Conservation (phyloP, 2,113 vertebrate species). For the Otus sunia region DNA sequence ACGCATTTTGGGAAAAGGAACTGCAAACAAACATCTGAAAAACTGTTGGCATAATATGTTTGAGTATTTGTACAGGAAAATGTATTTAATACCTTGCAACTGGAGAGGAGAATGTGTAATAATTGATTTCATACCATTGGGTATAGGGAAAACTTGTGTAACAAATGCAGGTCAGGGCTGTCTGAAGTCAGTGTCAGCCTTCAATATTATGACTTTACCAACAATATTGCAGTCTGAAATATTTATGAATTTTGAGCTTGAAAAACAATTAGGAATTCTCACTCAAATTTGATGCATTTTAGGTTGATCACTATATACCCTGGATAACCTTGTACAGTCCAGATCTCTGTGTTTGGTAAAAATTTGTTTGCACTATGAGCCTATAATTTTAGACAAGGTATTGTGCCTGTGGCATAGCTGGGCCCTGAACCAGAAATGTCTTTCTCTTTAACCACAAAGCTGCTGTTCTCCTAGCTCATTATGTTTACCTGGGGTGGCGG, state of each 20-base stretch:
- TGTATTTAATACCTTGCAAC: background rate
- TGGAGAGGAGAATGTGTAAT: background rate
- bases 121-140: background rate
- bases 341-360: background rate
- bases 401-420: background rate
- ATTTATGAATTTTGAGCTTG: background rate
- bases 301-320: background rate
- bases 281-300: background rate
- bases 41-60: background rate
- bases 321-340: background rate
- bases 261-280: background rate
- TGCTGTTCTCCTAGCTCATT: background rate
- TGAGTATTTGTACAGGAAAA: background rate
- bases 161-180: background rate
- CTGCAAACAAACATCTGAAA: background rate
- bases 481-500: background rate
- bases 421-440: background rate
- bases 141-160: background rate
- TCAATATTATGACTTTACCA: background rate
- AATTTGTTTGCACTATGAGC: background rate
- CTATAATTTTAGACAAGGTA: background rate
- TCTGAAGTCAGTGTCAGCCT: background rate
- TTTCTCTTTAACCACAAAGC: background rate
- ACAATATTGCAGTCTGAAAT: background rate
- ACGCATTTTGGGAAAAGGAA: background rate